phyloP scores from a whole-genome alignment of 2,888 invertebrate species.

The Smittia aterrima region DNA sequence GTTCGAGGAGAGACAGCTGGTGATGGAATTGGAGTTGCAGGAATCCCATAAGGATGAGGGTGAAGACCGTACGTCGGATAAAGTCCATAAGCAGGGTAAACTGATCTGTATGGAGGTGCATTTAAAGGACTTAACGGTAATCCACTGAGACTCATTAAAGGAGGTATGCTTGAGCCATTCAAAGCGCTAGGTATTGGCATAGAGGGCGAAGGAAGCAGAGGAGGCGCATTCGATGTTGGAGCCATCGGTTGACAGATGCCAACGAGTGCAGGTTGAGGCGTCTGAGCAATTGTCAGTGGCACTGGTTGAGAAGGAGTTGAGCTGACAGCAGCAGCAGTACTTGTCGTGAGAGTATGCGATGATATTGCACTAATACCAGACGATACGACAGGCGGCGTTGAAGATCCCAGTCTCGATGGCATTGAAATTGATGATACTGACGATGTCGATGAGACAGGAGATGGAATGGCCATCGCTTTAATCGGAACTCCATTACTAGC shows the following conservation, averaged over 20 bases:
- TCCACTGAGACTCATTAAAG: constrained; percentile 26
- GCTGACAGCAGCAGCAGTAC: constrained; percentile 47
- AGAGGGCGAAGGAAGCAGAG: constrained; percentile 43
- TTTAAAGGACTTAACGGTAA: constrained; percentile 43
- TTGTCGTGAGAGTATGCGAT: constrained; percentile 59
- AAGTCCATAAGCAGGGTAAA: constrained; percentile 58
- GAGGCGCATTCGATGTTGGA: constrained; percentile 46
- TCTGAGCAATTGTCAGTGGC: constrained; percentile 45
- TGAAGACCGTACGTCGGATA: constrained; percentile 77
- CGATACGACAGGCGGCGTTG: constrained; percentile 57
- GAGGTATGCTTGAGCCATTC: constrained; percentile 46
- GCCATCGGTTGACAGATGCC: constrained; percentile 44
- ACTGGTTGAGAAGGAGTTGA: constrained; percentile 44
- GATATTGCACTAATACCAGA: constrained; percentile 49
- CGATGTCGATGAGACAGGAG: constrained; percentile 56
- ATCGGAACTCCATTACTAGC: constrained; percentile 52
- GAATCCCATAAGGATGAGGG: constrained; percentile 68
- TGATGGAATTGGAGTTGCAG: constrained; percentile 58
- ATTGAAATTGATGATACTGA: constrained; percentile 45
- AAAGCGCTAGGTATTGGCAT: constrained; percentile 46
- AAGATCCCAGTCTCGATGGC: constrained; percentile 54
- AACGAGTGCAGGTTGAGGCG: constrained; percentile 46
- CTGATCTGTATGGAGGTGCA: constrained; percentile 51
- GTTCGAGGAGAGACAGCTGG: constrained; percentile 66
- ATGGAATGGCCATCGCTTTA: constrained; percentile 47